Conservation (phyloP, 2,797 vertebrate species). For the Darevskia mixta region DNA sequence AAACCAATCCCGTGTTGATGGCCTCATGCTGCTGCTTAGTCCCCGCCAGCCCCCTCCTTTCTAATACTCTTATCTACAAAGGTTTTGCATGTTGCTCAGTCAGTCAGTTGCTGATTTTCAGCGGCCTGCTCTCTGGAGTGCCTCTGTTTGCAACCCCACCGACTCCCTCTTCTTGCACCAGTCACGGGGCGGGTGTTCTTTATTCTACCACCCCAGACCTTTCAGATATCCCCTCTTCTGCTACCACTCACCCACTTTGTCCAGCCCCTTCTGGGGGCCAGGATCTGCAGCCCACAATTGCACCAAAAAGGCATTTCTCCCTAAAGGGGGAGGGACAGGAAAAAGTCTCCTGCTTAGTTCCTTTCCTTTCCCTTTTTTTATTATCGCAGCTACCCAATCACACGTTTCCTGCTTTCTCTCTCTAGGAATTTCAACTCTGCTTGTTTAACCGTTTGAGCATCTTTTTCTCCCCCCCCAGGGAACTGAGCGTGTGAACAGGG, state of each 20-base stretch:
- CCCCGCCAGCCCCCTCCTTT: neutral
- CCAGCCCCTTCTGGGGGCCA: neutral
- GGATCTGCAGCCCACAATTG: neutral
- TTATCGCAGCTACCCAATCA: neutral
- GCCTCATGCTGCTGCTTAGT: too few relatives aligned
- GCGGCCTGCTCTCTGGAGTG: neutral
- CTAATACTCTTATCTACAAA: neutral
- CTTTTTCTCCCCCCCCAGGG: neutral
- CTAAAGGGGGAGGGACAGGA: neutral
- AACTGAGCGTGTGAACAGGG: neutral
- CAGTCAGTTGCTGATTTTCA: neutral
- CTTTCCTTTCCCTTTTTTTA: too few relatives aligned
- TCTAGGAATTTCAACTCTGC: constrained; percentile 13
- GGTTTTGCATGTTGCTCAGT: neutral
- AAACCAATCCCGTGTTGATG: too few relatives aligned
- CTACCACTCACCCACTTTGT: neutral
- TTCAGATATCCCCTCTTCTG: neutral
- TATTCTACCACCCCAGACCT: too few relatives aligned
- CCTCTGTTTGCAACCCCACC: neutral
- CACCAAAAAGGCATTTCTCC: neutral
- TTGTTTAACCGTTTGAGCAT: constrained; percentile 19
- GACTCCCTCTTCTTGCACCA: neutral
- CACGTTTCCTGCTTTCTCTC: neutral
- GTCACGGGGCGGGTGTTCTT: neutral
- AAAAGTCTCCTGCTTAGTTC: neutral